Percentiles rank a stretch among this genome's conserved stretches.
These are phyloP conservation scores for Fistularia tabacaria DNA, from an alignment of 2,797 vertebrate genomes.

Conservation along the genomic window DNA sequence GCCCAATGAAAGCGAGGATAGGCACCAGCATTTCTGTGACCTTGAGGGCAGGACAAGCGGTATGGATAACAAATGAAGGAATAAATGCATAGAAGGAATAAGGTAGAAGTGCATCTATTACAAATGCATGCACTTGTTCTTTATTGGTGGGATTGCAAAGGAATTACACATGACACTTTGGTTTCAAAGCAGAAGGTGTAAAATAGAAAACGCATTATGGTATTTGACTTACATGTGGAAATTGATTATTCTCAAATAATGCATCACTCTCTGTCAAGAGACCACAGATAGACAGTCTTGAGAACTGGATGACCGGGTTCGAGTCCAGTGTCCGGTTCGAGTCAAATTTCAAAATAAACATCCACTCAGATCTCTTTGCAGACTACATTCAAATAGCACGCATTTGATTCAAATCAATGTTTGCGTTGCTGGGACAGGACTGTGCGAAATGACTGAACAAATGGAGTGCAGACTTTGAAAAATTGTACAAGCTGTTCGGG, in stretches of 20 bases:
- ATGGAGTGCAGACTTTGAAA: slow-evolving; percentile 50
- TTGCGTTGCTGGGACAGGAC: slow-evolving; percentile 33
- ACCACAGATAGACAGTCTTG: slow-evolving; percentile 44
- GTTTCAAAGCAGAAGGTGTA: slow-evolving; percentile 36
- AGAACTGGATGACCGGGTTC: slow-evolving; percentile 33
- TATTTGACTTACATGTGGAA: slow-evolving; percentile 51
- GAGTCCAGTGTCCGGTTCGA: not conserved
- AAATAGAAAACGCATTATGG: slow-evolving; percentile 47
- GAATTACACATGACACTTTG: slow-evolving; percentile 53
- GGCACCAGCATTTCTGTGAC: too few species aligned
- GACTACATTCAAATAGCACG: slow-evolving; percentile 54
- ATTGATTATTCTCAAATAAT: slow-evolving; percentile 40
- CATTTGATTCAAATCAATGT: slow-evolving; percentile 61
- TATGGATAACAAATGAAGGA: slow-evolving; percentile 29
- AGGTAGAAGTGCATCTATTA: slow-evolving; percentile 23
- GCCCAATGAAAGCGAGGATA: too few species aligned
- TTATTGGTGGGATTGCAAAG: slow-evolving; percentile 53
- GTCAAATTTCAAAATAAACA: slow-evolving; percentile 46
- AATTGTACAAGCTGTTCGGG: slow-evolving; percentile 50
- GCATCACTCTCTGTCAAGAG: slow-evolving; percentile 37
- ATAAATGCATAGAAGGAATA: not conserved
- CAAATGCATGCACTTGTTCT: slow-evolving; percentile 31
- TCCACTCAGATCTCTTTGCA: slow-evolving; percentile 36
- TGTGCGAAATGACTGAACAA: slow-evolving; percentile 55
- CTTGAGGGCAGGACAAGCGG: too few species aligned